A percentile compares a stretch with the other conserved stretches of the same genome.
These are phyloP conservation scores for Sebastes vulpes DNA, from an alignment of 2,797 vertebrate genomes.

Conservation along the genomic window DNA sequence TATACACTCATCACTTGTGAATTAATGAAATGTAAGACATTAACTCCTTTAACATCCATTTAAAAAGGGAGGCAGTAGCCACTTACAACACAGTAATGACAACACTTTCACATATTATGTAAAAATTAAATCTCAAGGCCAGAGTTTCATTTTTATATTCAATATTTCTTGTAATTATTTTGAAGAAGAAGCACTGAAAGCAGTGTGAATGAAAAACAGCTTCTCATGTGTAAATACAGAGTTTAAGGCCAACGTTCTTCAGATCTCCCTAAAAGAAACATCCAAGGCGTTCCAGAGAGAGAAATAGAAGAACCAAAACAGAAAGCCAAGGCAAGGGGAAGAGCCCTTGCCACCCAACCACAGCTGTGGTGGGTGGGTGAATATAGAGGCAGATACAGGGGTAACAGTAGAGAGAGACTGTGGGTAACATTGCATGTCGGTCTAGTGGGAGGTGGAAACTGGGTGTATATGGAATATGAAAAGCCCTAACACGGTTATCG, in stretches of 20 bases:
- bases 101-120: neutral
- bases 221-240: neutral
- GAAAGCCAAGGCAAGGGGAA: neutral
- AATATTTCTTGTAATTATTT: constrained; percentile 34
- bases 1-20: neutral
- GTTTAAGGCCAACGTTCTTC: constrained; percentile 7
- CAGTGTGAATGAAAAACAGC: constrained; percentile 6
- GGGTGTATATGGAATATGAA: constrained; percentile 80
- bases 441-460: constrained; percentile 64
- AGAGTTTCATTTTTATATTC: constrained; percentile 8
- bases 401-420: constrained; percentile 1
- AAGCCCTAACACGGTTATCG: constrained; percentile 79
- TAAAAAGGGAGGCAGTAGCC: neutral
- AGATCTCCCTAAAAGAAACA: constrained; percentile 9
- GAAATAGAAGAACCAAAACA: neutral
- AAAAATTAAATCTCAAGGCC: neutral
- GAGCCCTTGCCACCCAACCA: neutral
- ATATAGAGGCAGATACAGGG: constrained; percentile 2
- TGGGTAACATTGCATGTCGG: constrained; percentile 53
- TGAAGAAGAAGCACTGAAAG: constrained; percentile 5
- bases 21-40: neutral
- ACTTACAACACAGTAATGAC: neutral
- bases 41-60: neutral
- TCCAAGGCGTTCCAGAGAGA: neutral
- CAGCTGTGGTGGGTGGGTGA: neutral